phyloP scores from a whole-genome alignment of 2,113 vertebrate genomes.

The Brachypodius melanocephalos region DNA sequence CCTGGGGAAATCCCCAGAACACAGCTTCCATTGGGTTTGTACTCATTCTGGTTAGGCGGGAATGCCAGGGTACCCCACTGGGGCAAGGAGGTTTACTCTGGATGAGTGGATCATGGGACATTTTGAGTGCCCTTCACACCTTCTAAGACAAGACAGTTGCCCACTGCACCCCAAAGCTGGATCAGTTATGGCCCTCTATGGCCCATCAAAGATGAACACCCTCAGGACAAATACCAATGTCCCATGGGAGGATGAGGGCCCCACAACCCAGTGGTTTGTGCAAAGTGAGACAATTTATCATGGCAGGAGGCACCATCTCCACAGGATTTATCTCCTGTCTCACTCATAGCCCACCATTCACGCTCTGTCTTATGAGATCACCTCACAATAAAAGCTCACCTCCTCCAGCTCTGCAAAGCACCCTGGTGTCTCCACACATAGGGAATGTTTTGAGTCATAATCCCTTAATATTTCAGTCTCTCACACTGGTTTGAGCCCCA shows the following conservation, averaged over 20 bases:
- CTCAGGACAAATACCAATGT: background rate
- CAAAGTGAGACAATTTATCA: rapidly evolving
- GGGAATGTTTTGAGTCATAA: background rate
- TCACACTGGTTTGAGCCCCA: rapidly evolving
- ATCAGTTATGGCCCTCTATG: no score
- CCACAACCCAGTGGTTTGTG: background rate
- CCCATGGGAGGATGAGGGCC: background rate
- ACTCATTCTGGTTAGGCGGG: rapidly evolving
- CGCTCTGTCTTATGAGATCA: background rate
- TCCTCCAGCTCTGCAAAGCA: background rate
- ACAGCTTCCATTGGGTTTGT: background rate
- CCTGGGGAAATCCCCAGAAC: background rate
- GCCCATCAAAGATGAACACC: no score
- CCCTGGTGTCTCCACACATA: background rate
- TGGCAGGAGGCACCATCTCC: background rate
- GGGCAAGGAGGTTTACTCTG: rapidly evolving
- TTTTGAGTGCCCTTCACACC: no score
- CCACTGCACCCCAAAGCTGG: no score
- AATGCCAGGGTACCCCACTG: rapidly evolving
- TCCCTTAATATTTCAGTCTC: background rate
- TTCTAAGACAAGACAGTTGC: background rate
- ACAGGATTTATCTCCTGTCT: no score
- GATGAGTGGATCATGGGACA: rapidly evolving
- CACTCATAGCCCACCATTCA: background rate
- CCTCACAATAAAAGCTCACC: background rate